Conservation (phyloP, 2,888 invertebrate species). For the Drosophila merina region DNA sequence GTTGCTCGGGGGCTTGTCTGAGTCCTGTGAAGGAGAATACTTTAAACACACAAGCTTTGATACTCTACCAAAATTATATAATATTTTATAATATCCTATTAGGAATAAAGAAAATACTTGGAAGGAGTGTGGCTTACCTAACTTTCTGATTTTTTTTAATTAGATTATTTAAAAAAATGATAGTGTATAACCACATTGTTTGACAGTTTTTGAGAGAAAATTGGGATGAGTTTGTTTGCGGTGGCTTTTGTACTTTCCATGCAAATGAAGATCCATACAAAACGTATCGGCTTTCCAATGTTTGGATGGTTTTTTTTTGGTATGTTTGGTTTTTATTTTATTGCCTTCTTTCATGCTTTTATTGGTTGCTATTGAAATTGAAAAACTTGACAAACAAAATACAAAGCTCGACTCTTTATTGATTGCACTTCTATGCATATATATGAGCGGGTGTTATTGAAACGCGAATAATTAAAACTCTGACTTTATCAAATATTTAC, state of each 20-base stretch:
- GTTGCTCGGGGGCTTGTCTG: conserved; percentile 55
- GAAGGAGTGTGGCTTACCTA: too few relatives aligned
- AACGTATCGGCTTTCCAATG: conserved; percentile 50
- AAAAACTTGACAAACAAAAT: conserved; percentile 16
- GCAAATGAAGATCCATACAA: conserved; percentile 55
- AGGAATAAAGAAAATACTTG: too few relatives aligned
- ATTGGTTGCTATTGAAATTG: conserved; percentile 24
- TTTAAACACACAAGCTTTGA: conserved; percentile 22
- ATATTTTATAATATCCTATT: too few relatives aligned
- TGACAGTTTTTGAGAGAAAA: neutral
- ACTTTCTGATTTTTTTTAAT: too few relatives aligned
- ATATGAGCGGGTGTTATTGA: conserved; percentile 8
- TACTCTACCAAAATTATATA: neutral
- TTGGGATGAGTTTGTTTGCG: conserved; percentile 3
- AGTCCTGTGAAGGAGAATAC: conserved; percentile 12
- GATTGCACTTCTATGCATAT: neutral
- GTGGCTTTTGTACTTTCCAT: conserved; percentile 32
- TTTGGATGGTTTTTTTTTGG: conserved; percentile 24
- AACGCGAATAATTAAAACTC: conserved; percentile 44
- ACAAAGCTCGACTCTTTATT: conserved; percentile 4
- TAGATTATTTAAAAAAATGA: neutral
- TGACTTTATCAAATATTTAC: conserved; percentile 10
- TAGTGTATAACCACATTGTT: neutral
- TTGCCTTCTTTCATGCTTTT: conserved; percentile 16
- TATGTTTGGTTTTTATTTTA: conserved; percentile 27